Conservation (phyloP, 2,797 vertebrate genomes). For the Chaunax sp. region DNA sequence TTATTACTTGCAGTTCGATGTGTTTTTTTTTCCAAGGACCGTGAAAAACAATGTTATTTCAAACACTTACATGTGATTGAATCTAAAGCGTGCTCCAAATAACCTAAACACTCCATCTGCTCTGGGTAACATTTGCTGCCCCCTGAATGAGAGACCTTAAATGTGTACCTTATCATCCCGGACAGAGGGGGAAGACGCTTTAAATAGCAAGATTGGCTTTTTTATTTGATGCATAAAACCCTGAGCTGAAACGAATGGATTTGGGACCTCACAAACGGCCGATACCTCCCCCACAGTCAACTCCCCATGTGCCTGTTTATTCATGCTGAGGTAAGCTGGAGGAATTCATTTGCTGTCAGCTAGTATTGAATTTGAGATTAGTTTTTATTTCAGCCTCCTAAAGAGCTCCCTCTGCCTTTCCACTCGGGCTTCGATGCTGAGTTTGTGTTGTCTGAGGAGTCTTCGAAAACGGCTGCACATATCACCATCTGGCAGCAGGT, state of each 20-base stretch:
- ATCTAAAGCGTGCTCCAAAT: constrained; percentile 23
- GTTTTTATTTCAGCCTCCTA: constrained; percentile 92
- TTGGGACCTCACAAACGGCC: constrained; percentile 82
- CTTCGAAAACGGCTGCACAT: constrained; percentile 51
- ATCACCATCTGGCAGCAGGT: constrained; percentile 74
- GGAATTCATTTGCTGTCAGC: constrained; percentile 94
- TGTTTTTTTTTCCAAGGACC: constrained; percentile 3
- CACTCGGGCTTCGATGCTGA: constrained; percentile 54
- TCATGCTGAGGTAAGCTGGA: constrained; percentile 94
- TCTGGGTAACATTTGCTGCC: constrained; percentile 57
- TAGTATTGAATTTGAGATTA: constrained; percentile 93
- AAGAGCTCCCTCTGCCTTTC: constrained; percentile 80
- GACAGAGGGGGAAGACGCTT: constrained; percentile 77
- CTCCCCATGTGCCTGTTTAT: constrained; percentile 88
- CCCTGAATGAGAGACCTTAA: constrained; percentile 73
- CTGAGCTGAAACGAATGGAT: constrained; percentile 83
- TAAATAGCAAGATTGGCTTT: constrained; percentile 80
- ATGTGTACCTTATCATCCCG: constrained; percentile 75
- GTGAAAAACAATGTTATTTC: constrained; percentile 29
- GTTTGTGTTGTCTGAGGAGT: constrained; percentile 67
- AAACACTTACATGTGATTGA: constrained; percentile 34
- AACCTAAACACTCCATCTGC: constrained; percentile 30
- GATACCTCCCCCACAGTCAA: constrained; percentile 74
- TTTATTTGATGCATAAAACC: constrained; percentile 85
- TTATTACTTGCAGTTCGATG: background rate